phyloP scores from a whole-genome alignment of 2,113 vertebrate genomes.

The Mastomys coucha region DNA sequence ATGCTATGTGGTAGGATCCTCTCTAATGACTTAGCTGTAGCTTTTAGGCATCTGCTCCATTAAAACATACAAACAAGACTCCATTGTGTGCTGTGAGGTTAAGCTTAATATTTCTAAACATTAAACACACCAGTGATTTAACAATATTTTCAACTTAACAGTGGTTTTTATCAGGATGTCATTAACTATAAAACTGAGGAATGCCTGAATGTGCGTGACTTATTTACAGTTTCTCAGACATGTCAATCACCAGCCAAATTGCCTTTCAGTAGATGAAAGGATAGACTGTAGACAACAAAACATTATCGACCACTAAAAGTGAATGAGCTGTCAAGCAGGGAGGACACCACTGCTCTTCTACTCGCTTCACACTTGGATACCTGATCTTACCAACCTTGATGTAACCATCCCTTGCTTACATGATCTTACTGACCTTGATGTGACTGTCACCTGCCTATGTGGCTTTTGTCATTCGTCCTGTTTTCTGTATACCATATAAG shows the following conservation, averaged over 20 bases:
- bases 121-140: not conserved
- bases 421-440: too few species aligned
- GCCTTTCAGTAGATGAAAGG: not conserved
- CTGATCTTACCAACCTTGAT: too few species aligned
- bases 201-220: too few species aligned
- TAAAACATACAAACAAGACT: not conserved
- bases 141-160: too few species aligned
- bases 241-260: not conserved
- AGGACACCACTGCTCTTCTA: too few species aligned
- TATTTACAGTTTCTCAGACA: not conserved
- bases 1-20: not conserved
- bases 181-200: not conserved
- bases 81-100: fast-evolving
- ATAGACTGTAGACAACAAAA: not conserved
- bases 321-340: not conserved
- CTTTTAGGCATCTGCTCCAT: not conserved
- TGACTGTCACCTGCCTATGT: too few species aligned
- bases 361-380: too few species aligned
- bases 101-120: not conserved
- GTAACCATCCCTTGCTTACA: too few species aligned
- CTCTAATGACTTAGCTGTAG: not conserved
- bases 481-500: too few species aligned
- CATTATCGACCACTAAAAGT: not conserved
- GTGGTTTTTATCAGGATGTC: not conserved
- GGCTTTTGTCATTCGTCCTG: too few species aligned